phyloP scores from a whole-genome alignment of 2,113 vertebrate species.

The Rhizomys pruinosus region DNA sequence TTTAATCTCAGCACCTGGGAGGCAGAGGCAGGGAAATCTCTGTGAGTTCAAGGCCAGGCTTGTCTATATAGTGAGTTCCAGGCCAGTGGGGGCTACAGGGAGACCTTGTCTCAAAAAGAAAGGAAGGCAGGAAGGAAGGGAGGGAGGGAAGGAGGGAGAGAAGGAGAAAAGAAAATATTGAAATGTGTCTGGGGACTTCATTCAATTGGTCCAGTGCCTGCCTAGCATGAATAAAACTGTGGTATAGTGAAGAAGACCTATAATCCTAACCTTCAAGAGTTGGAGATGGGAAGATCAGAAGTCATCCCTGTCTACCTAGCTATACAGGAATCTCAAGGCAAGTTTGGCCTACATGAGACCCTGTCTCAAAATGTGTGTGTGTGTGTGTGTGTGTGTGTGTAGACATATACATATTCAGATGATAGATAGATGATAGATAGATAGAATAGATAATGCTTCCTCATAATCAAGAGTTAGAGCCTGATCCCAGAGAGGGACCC shows the following conservation, averaged over 20 bases:
- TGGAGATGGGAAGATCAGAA: not conserved
- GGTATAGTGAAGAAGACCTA: not conserved
- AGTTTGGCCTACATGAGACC: not conserved
- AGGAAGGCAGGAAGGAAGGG: no score
- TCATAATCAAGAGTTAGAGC: not conserved
- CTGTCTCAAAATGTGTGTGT: not conserved
- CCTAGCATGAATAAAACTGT: not conserved
- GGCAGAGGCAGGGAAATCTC: no score
- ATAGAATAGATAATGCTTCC: not conserved
- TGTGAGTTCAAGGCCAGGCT: no score
- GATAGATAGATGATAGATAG: not conserved
- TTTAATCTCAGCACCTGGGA: no score
- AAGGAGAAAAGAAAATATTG: no score
- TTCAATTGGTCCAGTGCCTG: no score
- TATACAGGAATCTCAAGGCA: not conserved
- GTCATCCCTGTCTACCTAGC: not conserved
- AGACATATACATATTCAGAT: not conserved
- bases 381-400: not conserved
- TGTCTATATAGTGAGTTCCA: no score
- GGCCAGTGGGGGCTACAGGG: no score
- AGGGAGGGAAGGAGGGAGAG: no score
- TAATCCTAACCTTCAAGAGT: not conserved
- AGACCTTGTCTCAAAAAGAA: no score
- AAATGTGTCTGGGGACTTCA: no score
- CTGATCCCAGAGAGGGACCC: not conserved